Evolutionary conservation across 2,888 invertebrate genomes (phyloP).

Genomic region (Nyleta sp.): DNA sequence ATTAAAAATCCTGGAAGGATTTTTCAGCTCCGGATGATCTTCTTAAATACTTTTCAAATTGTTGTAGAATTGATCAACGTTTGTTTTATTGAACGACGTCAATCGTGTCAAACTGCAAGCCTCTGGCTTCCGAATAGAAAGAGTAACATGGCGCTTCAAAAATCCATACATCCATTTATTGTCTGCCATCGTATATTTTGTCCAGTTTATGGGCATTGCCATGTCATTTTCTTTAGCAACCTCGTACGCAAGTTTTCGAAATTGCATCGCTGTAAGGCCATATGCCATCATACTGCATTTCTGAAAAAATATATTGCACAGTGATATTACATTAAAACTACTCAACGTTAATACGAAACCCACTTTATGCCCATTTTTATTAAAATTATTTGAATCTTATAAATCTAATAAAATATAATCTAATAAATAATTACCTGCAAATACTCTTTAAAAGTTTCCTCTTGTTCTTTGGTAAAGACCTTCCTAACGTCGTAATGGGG

Average conservation of each 20-base stretch:
- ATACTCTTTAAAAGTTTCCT: not conserved
- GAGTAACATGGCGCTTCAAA: not conserved
- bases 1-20: constrained; percentile 19
- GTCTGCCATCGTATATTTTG: constrained; percentile 6
- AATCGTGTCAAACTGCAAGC: constrained; percentile 27
- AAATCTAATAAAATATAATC: not conserved
- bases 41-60: constrained; percentile 10
- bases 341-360: too few relatives aligned
- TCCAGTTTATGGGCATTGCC: constrained; percentile 6
- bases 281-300: constrained; percentile 21
- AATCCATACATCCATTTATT: constrained; percentile 18
- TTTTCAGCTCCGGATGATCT: not conserved
- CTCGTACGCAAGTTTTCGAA: constrained; percentile 7
- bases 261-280: not conserved
- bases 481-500: not conserved
- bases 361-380: too few relatives aligned
- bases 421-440: constrained; percentile 5
- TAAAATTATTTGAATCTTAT: too few relatives aligned
- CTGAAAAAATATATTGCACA: constrained; percentile 2
- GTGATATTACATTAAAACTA: not conserved
- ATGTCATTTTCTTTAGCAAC: constrained; percentile 1
- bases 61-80: constrained; percentile 7
- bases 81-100: constrained; percentile 29
- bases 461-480: not conserved
- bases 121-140: constrained; percentile 21